Conservation (phyloP, 2,797 vertebrate species). For the Huso huso region DNA sequence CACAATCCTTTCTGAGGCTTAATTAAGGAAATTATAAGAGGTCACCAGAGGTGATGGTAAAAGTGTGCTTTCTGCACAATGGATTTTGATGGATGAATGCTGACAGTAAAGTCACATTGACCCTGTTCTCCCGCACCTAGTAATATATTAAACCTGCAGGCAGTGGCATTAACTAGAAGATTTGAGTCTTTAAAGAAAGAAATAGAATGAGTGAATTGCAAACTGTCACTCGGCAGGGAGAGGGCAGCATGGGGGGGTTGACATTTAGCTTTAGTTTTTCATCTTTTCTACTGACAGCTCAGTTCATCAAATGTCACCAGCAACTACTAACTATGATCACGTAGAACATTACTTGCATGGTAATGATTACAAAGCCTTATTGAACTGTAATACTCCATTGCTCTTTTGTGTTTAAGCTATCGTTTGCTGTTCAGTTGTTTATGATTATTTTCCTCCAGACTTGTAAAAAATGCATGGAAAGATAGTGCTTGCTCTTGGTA, state of each 20-base stretch:
- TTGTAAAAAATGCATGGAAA: too few relatives aligned
- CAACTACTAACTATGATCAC: slow-evolving; percentile 15
- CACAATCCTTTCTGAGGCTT: slow-evolving; percentile 34
- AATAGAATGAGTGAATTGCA: slow-evolving; percentile 43
- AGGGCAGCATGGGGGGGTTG: slow-evolving; percentile 28
- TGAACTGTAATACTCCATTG: too few relatives aligned
- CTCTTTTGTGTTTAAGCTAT: too few relatives aligned
- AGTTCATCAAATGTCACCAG: slow-evolving; percentile 42
- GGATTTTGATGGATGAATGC: slow-evolving; percentile 38
- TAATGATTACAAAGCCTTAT: too few relatives aligned
- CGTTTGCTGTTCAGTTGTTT: too few relatives aligned
- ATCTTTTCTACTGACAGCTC: slow-evolving; percentile 33
- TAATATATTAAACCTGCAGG: slow-evolving; percentile 36
- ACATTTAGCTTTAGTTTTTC: slow-evolving; percentile 49
- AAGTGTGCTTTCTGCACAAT: slow-evolving; percentile 19
- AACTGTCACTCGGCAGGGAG: slow-evolving; percentile 28
- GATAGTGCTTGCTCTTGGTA: too few relatives aligned
- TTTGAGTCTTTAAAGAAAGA: slow-evolving; percentile 36
- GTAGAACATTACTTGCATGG: too few relatives aligned
- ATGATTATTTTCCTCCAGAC: too few relatives aligned
- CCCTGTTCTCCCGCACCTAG: slow-evolving; percentile 23
- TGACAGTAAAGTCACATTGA: slow-evolving; percentile 39
- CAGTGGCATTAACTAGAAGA: slow-evolving; percentile 48
- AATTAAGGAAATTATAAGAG: slow-evolving; percentile 41
- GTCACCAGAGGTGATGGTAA: slow-evolving; percentile 31